Percentiles rank a stretch among this genome's conserved stretches.
phyloP scores from a whole-genome alignment of 2,888 invertebrate species.

The Sphinx pinastri region DNA sequence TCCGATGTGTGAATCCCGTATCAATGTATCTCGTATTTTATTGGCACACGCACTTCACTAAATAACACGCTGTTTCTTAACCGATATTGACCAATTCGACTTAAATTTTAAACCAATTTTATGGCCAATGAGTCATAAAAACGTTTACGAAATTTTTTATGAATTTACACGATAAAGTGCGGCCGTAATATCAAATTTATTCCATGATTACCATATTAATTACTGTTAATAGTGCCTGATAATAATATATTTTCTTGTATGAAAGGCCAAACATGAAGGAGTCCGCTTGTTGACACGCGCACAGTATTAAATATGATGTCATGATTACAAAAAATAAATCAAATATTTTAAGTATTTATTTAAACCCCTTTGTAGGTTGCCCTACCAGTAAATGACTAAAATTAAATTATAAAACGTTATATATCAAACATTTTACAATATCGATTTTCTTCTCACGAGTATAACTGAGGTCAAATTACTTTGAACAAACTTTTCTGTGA shows the following conservation, averaged over 20 bases:
- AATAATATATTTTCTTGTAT: background rate
- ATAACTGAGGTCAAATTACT: too few species aligned
- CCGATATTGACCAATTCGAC: constrained; percentile 20
- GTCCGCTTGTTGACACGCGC: too few species aligned
- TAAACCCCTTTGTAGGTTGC: too few species aligned
- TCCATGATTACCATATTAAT: constrained; percentile 19
- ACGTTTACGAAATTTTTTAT: constrained; percentile 8
- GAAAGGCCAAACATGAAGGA: background rate
- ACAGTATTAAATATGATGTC: too few species aligned
- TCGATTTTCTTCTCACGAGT: too few species aligned
- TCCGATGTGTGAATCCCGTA: background rate
- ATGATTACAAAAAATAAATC: background rate
- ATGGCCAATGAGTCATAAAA: constrained; percentile 11
- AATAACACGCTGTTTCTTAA: constrained; percentile 14
- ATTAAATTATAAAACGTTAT: too few species aligned
- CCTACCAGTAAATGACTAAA: too few species aligned
- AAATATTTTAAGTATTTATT: too few species aligned
- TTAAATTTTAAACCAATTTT: constrained; percentile 21
- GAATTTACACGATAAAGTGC: constrained; percentile 2
- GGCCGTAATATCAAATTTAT: constrained; percentile 9
- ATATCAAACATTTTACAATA: too few species aligned
- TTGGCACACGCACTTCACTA: background rate
- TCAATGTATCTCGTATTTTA: constrained; percentile 2
- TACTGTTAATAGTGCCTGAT: constrained; percentile 2
- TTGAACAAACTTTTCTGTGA: too few species aligned